Conservation (phyloP, 1,140 invertebrate genomes). For the Antheraea pernyi region DNA sequence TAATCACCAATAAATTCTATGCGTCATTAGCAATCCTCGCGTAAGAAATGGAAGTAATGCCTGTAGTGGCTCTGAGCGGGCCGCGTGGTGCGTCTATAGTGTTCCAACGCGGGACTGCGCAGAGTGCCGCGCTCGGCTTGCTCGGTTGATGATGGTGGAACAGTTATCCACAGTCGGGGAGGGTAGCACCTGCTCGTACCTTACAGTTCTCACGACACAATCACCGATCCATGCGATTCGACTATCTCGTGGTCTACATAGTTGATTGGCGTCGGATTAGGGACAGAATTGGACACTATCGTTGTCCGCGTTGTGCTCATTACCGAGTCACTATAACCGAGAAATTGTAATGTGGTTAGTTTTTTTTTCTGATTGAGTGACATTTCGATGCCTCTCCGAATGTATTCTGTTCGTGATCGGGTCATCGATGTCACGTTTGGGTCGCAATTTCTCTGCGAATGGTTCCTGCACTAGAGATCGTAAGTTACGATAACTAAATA, state of each 20-base stretch:
- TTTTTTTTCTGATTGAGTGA: slow-evolving; percentile 46
- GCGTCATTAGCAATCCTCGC: slow-evolving; percentile 31
- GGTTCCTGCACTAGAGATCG: slow-evolving; percentile 41
- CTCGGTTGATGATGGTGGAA: slow-evolving; percentile 52
- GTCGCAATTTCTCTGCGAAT: slow-evolving; percentile 42
- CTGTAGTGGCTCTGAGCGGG: slow-evolving; percentile 24
- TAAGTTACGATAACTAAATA: slow-evolving; percentile 62
- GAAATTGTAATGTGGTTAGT: slow-evolving; percentile 44
- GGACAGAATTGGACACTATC: slow-evolving; percentile 51
- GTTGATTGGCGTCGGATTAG: slow-evolving; percentile 70
- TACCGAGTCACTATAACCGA: slow-evolving; percentile 61
- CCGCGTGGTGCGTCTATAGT: slow-evolving; percentile 55
- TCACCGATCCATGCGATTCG: slow-evolving; percentile 54
- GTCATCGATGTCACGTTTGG: slow-evolving; percentile 57
- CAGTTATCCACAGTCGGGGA: slow-evolving; percentile 62
- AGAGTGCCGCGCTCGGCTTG: slow-evolving; percentile 38
- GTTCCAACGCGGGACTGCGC: slow-evolving; percentile 58
- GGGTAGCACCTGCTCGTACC: slow-evolving; percentile 62
- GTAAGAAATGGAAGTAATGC: slow-evolving; percentile 1
- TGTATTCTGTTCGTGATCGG: slow-evolving; percentile 26
- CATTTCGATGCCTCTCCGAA: slow-evolving; percentile 33
- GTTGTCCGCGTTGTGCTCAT: slow-evolving; percentile 42
- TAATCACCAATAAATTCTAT: background rate
- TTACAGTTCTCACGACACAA: slow-evolving; percentile 68
- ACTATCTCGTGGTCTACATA: slow-evolving; percentile 71